Base-by-base conservation (phyloP, 2,888 invertebrate species). In the Mesoligia furuncula region DNA sequence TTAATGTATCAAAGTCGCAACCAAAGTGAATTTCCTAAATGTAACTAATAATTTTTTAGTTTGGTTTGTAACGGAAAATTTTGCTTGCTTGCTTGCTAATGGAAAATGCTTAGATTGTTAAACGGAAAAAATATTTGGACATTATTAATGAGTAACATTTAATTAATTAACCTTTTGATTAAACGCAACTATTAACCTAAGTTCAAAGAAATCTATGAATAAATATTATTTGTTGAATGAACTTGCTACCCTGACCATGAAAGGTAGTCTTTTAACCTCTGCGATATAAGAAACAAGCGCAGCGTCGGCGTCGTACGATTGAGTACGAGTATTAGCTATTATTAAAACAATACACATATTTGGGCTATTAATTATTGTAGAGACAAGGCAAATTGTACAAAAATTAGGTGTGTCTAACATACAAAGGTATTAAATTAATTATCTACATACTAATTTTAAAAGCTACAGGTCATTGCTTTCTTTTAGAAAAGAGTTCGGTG, bases 181-280 rank as follows among this genome's bases (percentile, higher is more conserved):
- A 9, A 74, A 74, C n/a, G 31, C 13, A 20, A 4, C 42, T 20
- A 31, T 42, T 45, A n/a, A 66, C 39, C 36, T 48, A 31, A 51
- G 48, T 39, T 77, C 39, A 39, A n/a, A 59, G 20, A 2, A 76
- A 65, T 59, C n/a, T 11, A 66, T 76, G 13, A 57, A 17, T 76
- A 27, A 27, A 42, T 54, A 78, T 69, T 36, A 77, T 36, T 78
- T 17, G 13, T 78, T 67, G 4, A 76, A 66, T 36, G 24, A 57
- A 51, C 6, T 8, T 2, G 2, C 5, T 6, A 61, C 45, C 54
- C 20, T 77, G 51, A 45, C 54, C 45, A 45, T 65, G 65, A 77
- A 54, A 9, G 15, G 20, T 4, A 27, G 5, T 51, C 2, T 42
- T 62, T 15, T 42, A 76, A 54, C 15, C 20, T 54, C 5, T 62